A percentile compares a stretch with the other conserved stretches of the same genome.
Evolutionary conservation across 2,888 invertebrate species (phyloP).

Genomic region (Willowsia nigromaculata): DNA sequence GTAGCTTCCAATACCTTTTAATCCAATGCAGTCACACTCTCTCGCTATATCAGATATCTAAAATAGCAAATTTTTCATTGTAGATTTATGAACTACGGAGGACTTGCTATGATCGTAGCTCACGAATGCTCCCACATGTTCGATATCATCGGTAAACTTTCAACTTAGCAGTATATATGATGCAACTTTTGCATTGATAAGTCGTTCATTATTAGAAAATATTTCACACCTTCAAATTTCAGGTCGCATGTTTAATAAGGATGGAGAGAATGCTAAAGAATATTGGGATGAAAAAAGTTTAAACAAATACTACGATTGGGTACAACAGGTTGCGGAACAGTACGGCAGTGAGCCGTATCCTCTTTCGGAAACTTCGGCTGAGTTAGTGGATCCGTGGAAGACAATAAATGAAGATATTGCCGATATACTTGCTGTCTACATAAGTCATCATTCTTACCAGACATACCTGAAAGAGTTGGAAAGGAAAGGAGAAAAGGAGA

Average conservation of each 20-base stretch:
- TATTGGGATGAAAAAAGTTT: slow-evolving; percentile 51
- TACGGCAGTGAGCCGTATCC: slow-evolving; percentile 32
- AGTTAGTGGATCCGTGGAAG: slow-evolving; percentile 29
- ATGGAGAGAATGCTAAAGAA: slow-evolving; percentile 44
- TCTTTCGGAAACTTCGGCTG: slow-evolving; percentile 25
- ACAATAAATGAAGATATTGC: slow-evolving; percentile 60
- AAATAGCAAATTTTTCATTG: background rate
- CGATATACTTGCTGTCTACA: slow-evolving; percentile 38
- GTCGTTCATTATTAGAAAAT: too few species aligned
- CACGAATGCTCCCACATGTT: slow-evolving; percentile 54
- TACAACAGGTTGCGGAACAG: slow-evolving; percentile 19
- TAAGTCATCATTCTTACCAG: slow-evolving; percentile 34
- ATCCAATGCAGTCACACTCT: too few species aligned
- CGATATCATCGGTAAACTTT: slow-evolving; percentile 11
- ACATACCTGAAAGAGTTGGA: slow-evolving; percentile 36
- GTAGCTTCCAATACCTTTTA: background rate
- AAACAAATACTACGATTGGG: slow-evolving; percentile 48
- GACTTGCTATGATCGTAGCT: slow-evolving; percentile 23
- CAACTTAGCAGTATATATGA: too few species aligned
- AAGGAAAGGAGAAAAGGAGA: slow-evolving; percentile 30
- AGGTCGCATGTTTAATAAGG: slow-evolving; percentile 47
- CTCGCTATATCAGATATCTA: background rate
- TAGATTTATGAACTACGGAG: slow-evolving; percentile 53
- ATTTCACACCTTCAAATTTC: too few species aligned
- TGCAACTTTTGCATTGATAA: too few species aligned